Percentiles rank a stretch among this genome's conserved stretches.
phyloP scores from a whole-genome alignment of 2,113 vertebrate species.

The Dipodomys stephensi region DNA sequence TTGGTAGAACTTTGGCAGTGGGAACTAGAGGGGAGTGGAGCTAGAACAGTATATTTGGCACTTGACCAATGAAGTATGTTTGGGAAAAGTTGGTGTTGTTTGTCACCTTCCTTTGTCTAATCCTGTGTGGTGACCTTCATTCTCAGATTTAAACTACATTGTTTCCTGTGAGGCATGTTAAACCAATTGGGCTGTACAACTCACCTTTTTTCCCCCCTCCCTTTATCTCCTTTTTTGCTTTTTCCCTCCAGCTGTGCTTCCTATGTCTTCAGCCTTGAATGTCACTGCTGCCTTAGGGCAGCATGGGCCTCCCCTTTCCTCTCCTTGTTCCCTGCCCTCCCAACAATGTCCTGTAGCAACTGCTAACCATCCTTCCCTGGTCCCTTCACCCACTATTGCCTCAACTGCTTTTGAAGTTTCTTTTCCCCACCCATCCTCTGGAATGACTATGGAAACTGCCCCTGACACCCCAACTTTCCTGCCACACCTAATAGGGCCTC shows the following conservation, averaged over 20 bases:
- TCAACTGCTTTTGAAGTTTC: slow-evolving; percentile 74
- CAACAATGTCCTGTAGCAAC: slow-evolving; percentile 84
- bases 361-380: slow-evolving; percentile 86
- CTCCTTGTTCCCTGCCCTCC: slow-evolving; percentile 56
- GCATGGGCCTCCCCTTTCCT: slow-evolving; percentile 85
- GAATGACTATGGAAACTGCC: slow-evolving; percentile 50
- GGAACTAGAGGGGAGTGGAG: not conserved
- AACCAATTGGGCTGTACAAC: slow-evolving; percentile 69
- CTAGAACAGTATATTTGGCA: not conserved
- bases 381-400: slow-evolving; percentile 86
- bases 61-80: slow-evolving; percentile 27
- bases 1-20: slow-evolving; percentile 14
- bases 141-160: slow-evolving; percentile 59
- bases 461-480: slow-evolving; percentile 71
- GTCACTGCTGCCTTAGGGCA: slow-evolving; percentile 86
- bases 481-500: slow-evolving; percentile 79
- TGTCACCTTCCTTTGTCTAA: slow-evolving; percentile 69
- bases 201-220: slow-evolving; percentile 74
- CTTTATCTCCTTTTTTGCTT: slow-evolving; percentile 43
- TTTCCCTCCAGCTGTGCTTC: slow-evolving; percentile 87
- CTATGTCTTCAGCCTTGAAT: slow-evolving; percentile 79
- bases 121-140: slow-evolving; percentile 64
- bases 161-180: slow-evolving; percentile 70
- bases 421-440: slow-evolving; percentile 74
- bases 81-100: slow-evolving; percentile 30